A percentile compares a stretch with the other conserved stretches of the same genome.
phyloP scores from a whole-genome alignment of 2,113 vertebrate species.

The Muscicapa adusta region DNA sequence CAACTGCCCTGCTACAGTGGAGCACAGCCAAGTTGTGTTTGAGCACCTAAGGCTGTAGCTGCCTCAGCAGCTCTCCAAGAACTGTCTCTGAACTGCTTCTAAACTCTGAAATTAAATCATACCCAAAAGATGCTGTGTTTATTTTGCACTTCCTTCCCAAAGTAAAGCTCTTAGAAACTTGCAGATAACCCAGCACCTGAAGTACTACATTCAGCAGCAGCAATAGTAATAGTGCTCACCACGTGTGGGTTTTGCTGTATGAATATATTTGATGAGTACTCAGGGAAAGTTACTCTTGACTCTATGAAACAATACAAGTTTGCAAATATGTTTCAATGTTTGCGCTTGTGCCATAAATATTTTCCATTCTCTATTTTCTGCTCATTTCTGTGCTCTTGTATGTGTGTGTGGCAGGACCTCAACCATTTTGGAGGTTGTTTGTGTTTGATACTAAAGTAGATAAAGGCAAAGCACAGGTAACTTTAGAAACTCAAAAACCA shows the following conservation, averaged over 20 bases:
- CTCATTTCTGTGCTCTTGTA: not conserved
- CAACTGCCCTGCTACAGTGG: accelerated
- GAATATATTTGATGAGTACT: not conserved
- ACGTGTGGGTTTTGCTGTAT: not conserved
- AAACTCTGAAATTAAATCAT: not conserved
- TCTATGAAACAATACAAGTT: not conserved
- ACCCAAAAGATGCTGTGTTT: not conserved
- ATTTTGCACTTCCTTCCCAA: not conserved
- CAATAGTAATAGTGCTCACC: not conserved
- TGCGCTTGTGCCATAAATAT: not conserved
- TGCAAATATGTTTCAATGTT: not conserved
- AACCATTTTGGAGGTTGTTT: not conserved
- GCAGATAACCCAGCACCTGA: not conserved
- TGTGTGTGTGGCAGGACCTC: not conserved
- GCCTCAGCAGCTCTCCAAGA: not conserved
- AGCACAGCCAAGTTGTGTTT: not conserved
- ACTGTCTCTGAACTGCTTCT: not conserved
- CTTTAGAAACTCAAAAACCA: not conserved
- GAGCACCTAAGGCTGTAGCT: not conserved
- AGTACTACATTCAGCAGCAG: not conserved
- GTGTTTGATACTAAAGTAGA: not conserved
- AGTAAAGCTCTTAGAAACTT: not conserved
- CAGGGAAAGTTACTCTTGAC: not conserved
- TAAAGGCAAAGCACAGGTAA: not conserved
- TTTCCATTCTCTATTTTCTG: not conserved